Percentiles rank a stretch among this genome's conserved stretches.
phyloP scores from a whole-genome alignment of 2,113 vertebrate genomes.

The Oxygymnocypris stewartii region DNA sequence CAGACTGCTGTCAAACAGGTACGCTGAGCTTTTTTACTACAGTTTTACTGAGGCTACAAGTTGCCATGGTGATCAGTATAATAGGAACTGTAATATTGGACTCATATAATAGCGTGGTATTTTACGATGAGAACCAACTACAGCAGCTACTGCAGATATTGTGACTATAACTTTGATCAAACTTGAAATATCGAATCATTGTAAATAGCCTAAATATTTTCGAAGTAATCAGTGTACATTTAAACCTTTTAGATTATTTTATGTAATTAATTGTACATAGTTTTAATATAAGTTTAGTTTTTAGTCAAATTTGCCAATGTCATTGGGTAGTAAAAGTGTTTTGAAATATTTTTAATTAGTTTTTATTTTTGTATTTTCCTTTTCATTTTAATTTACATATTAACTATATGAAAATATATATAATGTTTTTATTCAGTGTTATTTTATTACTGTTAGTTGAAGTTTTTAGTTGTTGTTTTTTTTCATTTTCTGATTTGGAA shows the following conservation, averaged over 20 bases:
- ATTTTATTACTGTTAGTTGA: not conserved
- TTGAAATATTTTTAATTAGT: not conserved
- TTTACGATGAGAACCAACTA: not conserved
- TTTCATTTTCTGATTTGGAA: too few species aligned
- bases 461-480: too few species aligned
- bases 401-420: not conserved
- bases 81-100: not conserved
- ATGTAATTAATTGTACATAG: not conserved
- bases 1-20: constrained; percentile 56
- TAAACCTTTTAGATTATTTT: not conserved
- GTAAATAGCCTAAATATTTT: not conserved
- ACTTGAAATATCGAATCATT: not conserved
- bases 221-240: not conserved
- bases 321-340: not conserved
- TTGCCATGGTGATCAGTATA: not conserved
- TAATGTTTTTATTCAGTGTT: not conserved
- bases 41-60: constrained; percentile 14
- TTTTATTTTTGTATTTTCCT: not conserved
- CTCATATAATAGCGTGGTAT: not conserved
- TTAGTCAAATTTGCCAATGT: not conserved
- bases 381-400: too few species aligned
- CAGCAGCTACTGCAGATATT: not conserved
- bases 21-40: constrained; percentile 41
- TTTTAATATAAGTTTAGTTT: not conserved
- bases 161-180: not conserved